phyloP scores from a whole-genome alignment of 2,113 vertebrate species.

The Ceyx margarethae region DNA sequence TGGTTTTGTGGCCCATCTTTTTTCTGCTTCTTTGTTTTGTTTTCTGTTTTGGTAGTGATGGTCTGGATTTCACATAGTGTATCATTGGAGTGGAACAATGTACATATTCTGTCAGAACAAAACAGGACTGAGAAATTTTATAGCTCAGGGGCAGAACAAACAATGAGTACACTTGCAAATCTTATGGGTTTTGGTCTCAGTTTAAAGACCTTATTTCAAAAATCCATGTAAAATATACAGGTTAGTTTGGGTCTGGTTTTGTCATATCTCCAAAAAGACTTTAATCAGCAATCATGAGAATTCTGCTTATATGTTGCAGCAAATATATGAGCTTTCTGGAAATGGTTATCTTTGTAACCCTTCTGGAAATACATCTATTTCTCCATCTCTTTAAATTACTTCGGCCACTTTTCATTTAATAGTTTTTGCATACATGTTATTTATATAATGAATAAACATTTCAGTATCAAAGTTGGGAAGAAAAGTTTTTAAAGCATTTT shows the following conservation, averaged over 20 bases:
- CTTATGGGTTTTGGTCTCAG: not conserved
- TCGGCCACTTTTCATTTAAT: not conserved
- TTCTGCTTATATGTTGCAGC: not conserved
- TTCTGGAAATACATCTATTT: not conserved
- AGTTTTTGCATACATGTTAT: not conserved
- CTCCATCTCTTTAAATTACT: not conserved
- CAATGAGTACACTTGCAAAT: rapidly evolving
- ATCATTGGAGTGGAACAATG: not conserved
- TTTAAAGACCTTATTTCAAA: not conserved
- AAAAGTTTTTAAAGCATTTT: not conserved
- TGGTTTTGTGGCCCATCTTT: not conserved
- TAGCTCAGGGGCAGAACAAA: not conserved
- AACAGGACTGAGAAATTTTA: not conserved
- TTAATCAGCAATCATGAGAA: not conserved
- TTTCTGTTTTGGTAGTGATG: not conserved
- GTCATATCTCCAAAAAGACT: not conserved
- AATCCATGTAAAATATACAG: not conserved
- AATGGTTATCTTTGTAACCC: not conserved
- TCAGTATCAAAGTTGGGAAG: not conserved
- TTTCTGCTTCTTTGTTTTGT: not conserved
- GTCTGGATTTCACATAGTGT: not conserved
- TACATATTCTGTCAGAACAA: not conserved
- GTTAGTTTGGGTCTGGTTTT: not conserved
- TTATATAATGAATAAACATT: not conserved
- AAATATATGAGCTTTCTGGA: not conserved